phyloP scores from a whole-genome alignment of 2,113 vertebrate species.

The Thalassarche chlororhynchos region DNA sequence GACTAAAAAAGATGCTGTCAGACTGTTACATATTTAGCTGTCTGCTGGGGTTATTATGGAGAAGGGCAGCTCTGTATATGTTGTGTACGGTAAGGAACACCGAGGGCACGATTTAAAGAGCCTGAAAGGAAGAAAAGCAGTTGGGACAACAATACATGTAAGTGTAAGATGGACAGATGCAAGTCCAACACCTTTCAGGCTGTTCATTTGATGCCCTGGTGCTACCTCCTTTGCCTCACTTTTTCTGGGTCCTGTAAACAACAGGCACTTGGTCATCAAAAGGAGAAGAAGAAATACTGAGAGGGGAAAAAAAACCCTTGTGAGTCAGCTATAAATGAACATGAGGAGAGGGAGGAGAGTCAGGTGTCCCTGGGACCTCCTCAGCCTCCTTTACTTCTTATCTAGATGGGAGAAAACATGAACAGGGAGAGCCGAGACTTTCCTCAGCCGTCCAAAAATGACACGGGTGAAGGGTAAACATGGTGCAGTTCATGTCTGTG shows the following conservation, averaged over 20 bases:
- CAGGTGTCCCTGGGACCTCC: background rate
- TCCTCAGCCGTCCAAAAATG: background rate
- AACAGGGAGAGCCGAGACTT: background rate
- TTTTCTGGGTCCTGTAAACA: background rate
- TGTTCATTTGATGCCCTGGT: background rate
- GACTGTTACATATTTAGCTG: background rate
- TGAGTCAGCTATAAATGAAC: conserved; percentile 1
- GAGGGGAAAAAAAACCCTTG: background rate
- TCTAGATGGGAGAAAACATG: background rate
- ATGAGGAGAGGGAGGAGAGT: background rate
- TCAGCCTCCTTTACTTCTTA: background rate
- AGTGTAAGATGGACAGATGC: background rate
- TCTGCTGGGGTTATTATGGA: background rate
- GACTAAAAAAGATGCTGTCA: background rate
- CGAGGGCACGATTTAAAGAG: background rate
- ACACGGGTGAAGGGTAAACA: background rate
- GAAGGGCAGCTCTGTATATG: background rate
- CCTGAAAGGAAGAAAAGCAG: background rate
- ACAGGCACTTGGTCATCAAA: background rate
- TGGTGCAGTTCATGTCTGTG: accelerated
- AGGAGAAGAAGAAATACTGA: background rate
- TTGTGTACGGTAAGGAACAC: background rate
- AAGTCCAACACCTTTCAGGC: background rate
- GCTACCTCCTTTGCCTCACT: background rate
- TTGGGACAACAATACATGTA: background rate